Percentiles rank a stretch among this genome's conserved stretches.
phyloP scores from a whole-genome alignment of 2,797 vertebrate genomes.

The Sebastes nivosus region DNA sequence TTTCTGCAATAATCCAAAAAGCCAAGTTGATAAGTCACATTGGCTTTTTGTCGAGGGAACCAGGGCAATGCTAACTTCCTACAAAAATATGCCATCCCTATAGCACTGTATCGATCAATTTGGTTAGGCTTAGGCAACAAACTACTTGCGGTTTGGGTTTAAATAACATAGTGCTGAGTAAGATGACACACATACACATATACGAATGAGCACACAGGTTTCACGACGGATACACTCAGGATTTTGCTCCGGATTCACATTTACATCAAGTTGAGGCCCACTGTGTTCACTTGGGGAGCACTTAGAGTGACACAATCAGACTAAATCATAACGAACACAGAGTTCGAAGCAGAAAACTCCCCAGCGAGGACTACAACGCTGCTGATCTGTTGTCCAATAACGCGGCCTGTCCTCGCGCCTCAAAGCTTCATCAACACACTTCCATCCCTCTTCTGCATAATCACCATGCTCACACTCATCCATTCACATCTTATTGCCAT shows the following conservation, averaged over 20 bases:
- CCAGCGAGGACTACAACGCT: background rate
- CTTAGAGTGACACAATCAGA: background rate
- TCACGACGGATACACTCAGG: background rate
- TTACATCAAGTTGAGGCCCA: background rate
- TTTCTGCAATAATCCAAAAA: no score
- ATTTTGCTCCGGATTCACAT: constrained; percentile 14
- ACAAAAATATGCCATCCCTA: rapidly evolving
- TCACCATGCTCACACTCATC: constrained; percentile 74
- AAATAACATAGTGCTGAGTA: no score
- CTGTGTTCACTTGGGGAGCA: background rate
- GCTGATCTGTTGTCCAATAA: constrained; percentile 52
- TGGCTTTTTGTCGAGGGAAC: no score
- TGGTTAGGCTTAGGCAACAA: no score
- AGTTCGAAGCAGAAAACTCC: constrained; percentile 17
- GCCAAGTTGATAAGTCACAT: rapidly evolving
- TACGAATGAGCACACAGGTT: background rate
- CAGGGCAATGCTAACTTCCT: no score
- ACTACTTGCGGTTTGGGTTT: no score
- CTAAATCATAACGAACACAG: background rate
- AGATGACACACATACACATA: constrained; percentile 31
- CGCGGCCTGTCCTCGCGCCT: constrained; percentile 51
- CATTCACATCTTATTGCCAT: constrained; percentile 80
- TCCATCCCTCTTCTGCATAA: constrained; percentile 73
- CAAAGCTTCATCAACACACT: constrained; percentile 61
- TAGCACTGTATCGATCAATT: no score